Percentiles rank a stretch among this genome's conserved stretches.
These are phyloP conservation scores for Trachops cirrhosus DNA, from an alignment of 2,797 vertebrate species.

Conservation along the genomic window DNA sequence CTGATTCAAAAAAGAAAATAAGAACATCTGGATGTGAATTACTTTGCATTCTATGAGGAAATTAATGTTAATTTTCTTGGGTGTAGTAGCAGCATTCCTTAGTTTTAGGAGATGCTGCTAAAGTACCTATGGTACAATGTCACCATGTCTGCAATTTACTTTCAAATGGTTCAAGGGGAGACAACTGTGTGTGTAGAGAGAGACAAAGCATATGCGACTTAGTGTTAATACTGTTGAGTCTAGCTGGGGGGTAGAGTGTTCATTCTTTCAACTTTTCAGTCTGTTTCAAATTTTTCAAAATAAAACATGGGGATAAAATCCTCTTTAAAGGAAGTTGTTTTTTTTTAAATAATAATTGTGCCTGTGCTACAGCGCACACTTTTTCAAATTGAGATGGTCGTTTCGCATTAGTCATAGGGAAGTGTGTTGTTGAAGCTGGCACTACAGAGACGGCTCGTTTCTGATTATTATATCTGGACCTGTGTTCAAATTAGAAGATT, in stretches of 20 bases:
- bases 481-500: background rate
- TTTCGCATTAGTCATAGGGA: background rate
- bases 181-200: too few species aligned
- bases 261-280: background rate
- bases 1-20: background rate
- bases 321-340: background rate
- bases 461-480: background rate
- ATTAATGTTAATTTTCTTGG: background rate
- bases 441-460: background rate
- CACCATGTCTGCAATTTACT: background rate
- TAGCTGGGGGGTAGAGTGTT: background rate
- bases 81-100: background rate
- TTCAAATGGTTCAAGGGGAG: background rate
- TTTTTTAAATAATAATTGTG: background rate
- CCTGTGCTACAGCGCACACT: background rate
- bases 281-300: conserved; percentile 18
- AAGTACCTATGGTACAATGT: background rate
- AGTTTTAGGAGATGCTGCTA: background rate
- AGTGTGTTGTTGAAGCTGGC: background rate
- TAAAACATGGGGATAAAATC: background rate
- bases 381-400: background rate
- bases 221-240: background rate
- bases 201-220: background rate
- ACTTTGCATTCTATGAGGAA: conserved; percentile 8
- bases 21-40: background rate